phyloP scores from a whole-genome alignment of 2,888 invertebrate genomes.

The Hypsopygia costalis region DNA sequence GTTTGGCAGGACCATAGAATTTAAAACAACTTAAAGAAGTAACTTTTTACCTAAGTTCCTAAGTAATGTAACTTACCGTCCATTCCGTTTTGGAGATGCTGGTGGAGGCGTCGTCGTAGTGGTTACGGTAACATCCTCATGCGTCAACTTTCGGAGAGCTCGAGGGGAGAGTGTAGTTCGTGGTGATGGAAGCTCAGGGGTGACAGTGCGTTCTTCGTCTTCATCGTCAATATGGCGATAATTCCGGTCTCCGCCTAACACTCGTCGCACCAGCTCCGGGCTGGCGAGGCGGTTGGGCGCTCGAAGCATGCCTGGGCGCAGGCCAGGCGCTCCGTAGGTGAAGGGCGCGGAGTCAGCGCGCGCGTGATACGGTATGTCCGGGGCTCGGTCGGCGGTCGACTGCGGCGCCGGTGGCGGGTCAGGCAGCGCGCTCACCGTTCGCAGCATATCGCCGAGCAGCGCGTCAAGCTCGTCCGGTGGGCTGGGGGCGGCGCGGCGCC shows the following conservation, averaged over 20 bases:
- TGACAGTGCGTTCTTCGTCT: conserved; percentile 60
- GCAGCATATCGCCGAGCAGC: conserved; percentile 91
- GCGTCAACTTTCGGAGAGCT: conserved; percentile 58
- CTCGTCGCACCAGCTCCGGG: conserved; percentile 91
- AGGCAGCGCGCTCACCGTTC: conserved; percentile 92
- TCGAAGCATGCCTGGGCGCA: conserved; percentile 83
- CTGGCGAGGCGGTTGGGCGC: conserved; percentile 88
- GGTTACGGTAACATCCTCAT: conserved; percentile 63
- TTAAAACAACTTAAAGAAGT: too few species aligned
- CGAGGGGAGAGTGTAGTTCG: conserved; percentile 55
- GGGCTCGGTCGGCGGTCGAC: conserved; percentile 71
- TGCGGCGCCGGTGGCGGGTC: conserved; percentile 70
- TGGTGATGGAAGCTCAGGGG: conserved; percentile 50
- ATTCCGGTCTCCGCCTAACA: conserved; percentile 66
- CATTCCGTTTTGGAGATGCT: conserved; percentile 52
- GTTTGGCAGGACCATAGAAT: too few species aligned
- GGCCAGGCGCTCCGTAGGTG: conserved; percentile 88
- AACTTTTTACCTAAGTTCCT: too few species aligned
- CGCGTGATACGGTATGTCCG: conserved; percentile 93
- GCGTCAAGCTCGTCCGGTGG: conserved; percentile 88
- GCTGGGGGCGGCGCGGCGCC: conserved; percentile 78
- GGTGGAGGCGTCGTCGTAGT: conserved; percentile 40
- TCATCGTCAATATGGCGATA: conserved; percentile 65
- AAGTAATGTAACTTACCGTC: conserved; percentile 61
- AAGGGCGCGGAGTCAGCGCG: conserved; percentile 93